Percentiles rank a stretch among this genome's conserved stretches.
Conservation (phyloP, 2,888 invertebrate genomes). For the Drosophila anomelani region DNA sequence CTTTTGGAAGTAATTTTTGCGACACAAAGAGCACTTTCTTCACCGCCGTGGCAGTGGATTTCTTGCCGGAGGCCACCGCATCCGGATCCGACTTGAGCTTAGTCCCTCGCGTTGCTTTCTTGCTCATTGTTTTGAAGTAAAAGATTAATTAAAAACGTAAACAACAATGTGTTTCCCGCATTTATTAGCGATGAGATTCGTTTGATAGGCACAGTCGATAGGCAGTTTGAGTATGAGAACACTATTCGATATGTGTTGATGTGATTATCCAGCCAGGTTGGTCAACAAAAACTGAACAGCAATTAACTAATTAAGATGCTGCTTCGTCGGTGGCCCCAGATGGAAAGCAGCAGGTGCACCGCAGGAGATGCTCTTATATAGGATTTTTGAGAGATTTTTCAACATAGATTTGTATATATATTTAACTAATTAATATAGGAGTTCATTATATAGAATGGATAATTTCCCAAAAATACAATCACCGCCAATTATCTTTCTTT, state of each 20-base stretch:
- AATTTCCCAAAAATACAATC: background rate
- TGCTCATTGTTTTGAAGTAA: constrained; percentile 58
- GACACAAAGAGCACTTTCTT: constrained; percentile 79
- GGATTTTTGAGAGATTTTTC: too few relatives aligned
- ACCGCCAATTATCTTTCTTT: background rate
- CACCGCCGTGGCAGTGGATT: constrained; percentile 39
- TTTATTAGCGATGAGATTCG: constrained; percentile 2
- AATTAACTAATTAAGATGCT: background rate
- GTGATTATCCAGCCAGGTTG: background rate
- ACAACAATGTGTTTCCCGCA: constrained; percentile 22
- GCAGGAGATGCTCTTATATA: too few relatives aligned
- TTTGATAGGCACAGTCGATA: background rate
- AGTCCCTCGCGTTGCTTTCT: constrained; percentile 63
- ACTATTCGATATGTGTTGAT: background rate
- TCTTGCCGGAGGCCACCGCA: constrained; percentile 16
- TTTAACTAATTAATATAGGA: too few relatives aligned
- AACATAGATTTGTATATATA: too few relatives aligned
- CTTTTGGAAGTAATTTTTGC: constrained; percentile 60
- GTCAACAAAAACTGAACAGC: background rate
- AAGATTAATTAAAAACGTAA: constrained; percentile 15
- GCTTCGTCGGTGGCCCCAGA: background rate
- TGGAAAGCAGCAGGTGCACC: background rate
- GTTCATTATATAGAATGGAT: too few relatives aligned
- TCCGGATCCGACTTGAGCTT: constrained; percentile 61
- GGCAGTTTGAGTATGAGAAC: background rate